Evolutionary conservation across 2,113 vertebrate genomes (phyloP).

Genomic region (Chaetodon trifascialis): DNA sequence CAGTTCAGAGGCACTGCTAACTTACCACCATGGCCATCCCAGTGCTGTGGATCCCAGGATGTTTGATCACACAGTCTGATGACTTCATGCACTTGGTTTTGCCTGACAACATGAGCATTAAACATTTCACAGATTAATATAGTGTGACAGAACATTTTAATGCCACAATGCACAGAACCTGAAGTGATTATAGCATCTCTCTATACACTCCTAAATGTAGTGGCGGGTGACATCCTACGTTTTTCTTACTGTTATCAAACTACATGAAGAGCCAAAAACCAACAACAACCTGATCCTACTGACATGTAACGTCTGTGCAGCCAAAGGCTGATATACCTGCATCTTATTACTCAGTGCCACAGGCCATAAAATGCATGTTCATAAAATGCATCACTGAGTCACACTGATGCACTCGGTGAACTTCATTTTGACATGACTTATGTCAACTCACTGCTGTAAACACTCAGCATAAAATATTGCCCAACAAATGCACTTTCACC

Average conservation of each 20-base stretch:
- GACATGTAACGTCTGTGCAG: neutral
- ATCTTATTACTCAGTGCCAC: neutral
- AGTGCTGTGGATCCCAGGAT: constrained; percentile 95
- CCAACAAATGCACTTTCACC: neutral
- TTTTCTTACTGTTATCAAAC: too few species aligned
- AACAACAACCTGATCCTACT: too few species aligned
- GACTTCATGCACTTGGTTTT: constrained; percentile 99
- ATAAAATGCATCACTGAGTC: neutral
- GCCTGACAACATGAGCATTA: constrained; percentile 82
- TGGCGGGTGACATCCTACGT: too few species aligned
- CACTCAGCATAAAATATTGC: neutral
- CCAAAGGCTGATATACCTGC: neutral
- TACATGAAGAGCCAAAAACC: too few species aligned
- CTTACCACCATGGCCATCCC: constrained; percentile 99
- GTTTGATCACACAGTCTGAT: constrained; percentile 98
- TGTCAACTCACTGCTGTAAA: neutral
- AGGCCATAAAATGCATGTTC: too few species aligned
- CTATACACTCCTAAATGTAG: too few species aligned
- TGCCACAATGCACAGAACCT: neutral
- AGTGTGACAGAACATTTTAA: neutral
- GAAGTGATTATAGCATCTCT: neutral
- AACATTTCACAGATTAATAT: neutral
- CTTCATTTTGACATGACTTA: too few species aligned
- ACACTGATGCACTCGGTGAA: too few species aligned
- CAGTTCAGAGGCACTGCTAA: constrained; percentile 12